Conservation (phyloP, 2,113 vertebrate genomes). For the Stercorarius parasiticus region DNA sequence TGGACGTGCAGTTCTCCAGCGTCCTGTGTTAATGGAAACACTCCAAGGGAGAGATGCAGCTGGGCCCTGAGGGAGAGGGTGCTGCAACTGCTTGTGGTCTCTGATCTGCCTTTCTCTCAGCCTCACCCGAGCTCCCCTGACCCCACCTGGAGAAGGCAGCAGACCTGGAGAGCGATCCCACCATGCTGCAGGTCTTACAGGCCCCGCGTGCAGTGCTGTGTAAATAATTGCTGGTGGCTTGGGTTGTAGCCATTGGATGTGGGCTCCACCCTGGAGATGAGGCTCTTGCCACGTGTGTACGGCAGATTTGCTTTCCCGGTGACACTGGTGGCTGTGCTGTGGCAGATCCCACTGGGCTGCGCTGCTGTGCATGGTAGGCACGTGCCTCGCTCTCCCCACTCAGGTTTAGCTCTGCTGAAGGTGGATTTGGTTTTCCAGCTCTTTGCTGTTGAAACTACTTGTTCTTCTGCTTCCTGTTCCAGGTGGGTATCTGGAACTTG, state of each 20-base stretch:
- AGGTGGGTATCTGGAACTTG: background rate
- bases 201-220: background rate
- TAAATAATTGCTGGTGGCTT: background rate
- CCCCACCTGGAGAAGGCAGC: background rate
- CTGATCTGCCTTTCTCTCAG: background rate
- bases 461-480: background rate
- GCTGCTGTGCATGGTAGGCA: background rate
- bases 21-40: background rate
- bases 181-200: background rate
- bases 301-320: background rate
- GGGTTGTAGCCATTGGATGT: background rate
- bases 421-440: background rate
- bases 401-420: background rate
- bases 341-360: background rate
- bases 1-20: background rate
- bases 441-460: background rate
- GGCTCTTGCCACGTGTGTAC: fast-evolving
- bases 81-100: background rate
- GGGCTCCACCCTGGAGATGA: background rate
- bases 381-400: background rate
- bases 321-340: background rate
- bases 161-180: background rate
- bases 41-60: background rate
- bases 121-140: background rate
- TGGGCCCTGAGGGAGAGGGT: background rate